Evolutionary conservation across 2,888 invertebrate genomes (phyloP).

Genomic region (Orgyia antiqua): DNA sequence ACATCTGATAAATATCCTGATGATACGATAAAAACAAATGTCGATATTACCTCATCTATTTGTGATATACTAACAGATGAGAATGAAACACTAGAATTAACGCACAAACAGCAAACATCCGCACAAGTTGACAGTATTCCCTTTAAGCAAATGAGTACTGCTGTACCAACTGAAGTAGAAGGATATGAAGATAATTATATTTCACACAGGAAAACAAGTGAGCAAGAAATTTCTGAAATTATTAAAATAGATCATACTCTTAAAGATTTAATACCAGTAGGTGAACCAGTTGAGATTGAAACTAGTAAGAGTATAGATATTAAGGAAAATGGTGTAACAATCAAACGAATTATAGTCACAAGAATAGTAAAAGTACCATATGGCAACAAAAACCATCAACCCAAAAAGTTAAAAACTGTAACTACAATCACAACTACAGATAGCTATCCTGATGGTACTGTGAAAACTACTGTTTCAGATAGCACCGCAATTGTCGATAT

Average conservation of each 20-base stretch:
- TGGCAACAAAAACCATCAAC: slow-evolving; percentile 30
- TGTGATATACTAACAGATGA: slow-evolving; percentile 10
- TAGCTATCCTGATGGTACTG: slow-evolving; percentile 52
- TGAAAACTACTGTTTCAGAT: slow-evolving; percentile 29
- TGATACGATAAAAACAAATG: slow-evolving; percentile 26
- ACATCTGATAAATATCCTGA: slow-evolving; percentile 62
- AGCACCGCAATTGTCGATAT: slow-evolving; percentile 22
- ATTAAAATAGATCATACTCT: background rate
- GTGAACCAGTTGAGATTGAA: slow-evolving; percentile 34
- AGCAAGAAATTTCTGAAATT: background rate
- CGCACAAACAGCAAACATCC: too few species aligned
- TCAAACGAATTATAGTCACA: slow-evolving; percentile 44
- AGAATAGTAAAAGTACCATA: slow-evolving; percentile 48
- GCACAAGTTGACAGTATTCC: too few species aligned
- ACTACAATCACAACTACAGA: slow-evolving; percentile 54
- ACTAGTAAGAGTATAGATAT: slow-evolving; percentile 31
- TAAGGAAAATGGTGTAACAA: slow-evolving; percentile 34
- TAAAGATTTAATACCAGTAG: slow-evolving; percentile 23
- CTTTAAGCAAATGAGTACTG: too few species aligned
- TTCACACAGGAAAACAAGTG: background rate
- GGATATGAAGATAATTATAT: background rate
- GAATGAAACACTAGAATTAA: background rate
- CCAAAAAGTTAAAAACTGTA: slow-evolving; percentile 48
- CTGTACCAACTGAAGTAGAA: slow-evolving; percentile 1
- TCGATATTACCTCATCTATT: slow-evolving; percentile 35